Evolutionary conservation across 2,113 vertebrate genomes (phyloP).

Genomic region (Forbesichthys papilliferus): DNA sequence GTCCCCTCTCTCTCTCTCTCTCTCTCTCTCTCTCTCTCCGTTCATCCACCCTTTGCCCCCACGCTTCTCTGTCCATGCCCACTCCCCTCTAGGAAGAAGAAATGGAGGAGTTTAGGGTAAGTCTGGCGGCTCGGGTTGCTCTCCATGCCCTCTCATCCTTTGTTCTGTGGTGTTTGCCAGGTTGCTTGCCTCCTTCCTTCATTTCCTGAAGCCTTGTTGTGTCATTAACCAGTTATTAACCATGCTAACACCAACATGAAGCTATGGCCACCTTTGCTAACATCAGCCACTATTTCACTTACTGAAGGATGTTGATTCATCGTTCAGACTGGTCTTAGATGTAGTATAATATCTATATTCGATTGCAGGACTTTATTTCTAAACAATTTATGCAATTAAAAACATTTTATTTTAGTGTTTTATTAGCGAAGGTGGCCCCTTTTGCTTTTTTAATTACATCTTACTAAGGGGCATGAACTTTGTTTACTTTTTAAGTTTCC

Average conservation of each 20-base stretch:
- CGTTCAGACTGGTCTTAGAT: neutral
- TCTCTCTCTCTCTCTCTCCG: constrained; percentile 83
- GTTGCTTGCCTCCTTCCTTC: constrained; percentile 30
- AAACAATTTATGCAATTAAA: neutral
- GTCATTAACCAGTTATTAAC: constrained; percentile 39
- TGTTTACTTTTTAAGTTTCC: constrained; percentile 8
- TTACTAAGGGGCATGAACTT: constrained; percentile 44
- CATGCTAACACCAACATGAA: constrained; percentile 68
- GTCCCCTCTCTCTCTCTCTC: constrained; percentile 84
- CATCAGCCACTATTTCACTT: neutral
- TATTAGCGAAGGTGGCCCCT: constrained; percentile 61
- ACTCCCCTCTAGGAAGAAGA: constrained; percentile 99
- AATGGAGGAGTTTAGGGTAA: constrained; percentile 99
- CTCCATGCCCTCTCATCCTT: constrained; percentile 61
- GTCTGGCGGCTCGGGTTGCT: constrained; percentile 78
- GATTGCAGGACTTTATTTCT: neutral
- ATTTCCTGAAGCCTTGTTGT: constrained; percentile 67
- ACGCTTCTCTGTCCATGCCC: constrained; percentile 90
- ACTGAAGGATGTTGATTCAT: constrained; percentile 6
- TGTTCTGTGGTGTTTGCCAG: constrained; percentile 10
- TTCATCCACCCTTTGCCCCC: constrained; percentile 84
- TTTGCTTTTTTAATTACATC: neutral
- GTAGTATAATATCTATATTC: neutral
- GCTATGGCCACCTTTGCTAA: constrained; percentile 71
- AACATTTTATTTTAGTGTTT: neutral